Conservation (phyloP, 1,140 invertebrate species). For the Hypothenemus hampei region DNA sequence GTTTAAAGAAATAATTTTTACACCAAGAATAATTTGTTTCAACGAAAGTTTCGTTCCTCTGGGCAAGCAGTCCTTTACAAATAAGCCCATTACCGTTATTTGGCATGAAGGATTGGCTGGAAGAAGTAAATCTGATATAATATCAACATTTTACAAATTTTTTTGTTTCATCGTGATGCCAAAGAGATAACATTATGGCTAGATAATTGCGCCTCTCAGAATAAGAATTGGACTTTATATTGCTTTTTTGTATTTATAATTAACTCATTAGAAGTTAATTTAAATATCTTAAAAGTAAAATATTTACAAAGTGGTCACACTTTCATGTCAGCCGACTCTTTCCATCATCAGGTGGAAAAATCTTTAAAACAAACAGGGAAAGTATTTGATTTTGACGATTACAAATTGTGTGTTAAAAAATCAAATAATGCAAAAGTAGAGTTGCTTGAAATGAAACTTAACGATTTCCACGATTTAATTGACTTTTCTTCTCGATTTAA, state of each 20-base stretch:
- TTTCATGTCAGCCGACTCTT: too few relatives aligned
- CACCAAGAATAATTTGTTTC: conserved; percentile 9
- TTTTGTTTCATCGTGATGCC: too few relatives aligned
- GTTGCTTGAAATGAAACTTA: background rate
- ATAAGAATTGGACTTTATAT: too few relatives aligned
- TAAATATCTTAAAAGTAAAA: too few relatives aligned
- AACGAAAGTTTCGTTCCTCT: conserved; percentile 28
- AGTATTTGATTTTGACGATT: conserved; percentile 21
- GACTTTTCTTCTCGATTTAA: conserved; percentile 14
- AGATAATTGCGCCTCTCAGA: too few relatives aligned
- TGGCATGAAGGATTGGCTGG: conserved; percentile 31
- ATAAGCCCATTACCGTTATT: conserved; percentile 26
- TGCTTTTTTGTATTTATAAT: too few relatives aligned
- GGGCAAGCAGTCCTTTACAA: conserved; percentile 24
- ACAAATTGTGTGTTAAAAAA: background rate
- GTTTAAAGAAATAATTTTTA: too few relatives aligned
- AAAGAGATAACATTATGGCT: too few relatives aligned
- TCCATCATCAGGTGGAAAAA: conserved; percentile 14
- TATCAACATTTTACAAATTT: too few relatives aligned
- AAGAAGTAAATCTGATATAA: conserved; percentile 4
- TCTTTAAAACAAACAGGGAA: conserved; percentile 14
- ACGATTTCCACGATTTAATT: conserved; percentile 9
- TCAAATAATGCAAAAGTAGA: background rate
- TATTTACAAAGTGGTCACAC: too few relatives aligned
- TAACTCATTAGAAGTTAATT: too few relatives aligned